Evolutionary conservation across 2,888 invertebrate species (phyloP), one percentile per base, ranked within the genome.

Genomic region (Pemphredon lugubris): DNA sequence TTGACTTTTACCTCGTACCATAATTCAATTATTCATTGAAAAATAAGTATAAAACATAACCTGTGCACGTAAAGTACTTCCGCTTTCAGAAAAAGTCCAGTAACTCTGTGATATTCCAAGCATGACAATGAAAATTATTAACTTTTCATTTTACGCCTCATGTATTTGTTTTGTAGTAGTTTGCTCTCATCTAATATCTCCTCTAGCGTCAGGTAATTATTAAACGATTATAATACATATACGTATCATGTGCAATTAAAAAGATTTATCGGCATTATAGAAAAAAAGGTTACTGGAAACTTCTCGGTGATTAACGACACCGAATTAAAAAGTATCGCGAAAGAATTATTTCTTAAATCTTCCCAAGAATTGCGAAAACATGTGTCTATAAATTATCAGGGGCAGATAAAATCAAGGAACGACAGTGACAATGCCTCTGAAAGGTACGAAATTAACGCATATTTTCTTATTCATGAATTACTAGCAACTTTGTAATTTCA

Each of bases 351-450:
- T 48, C 42, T 23, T 14, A 57, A 32, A 11, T 32, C 40, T 34
- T 32, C 66, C 4, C 11, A 48, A 30, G 55, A 47, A 21, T 54
- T 73, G 13, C 54, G 48, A 1, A 58, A 14, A 14, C 6, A 71
- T 54, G 21, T 73, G 2, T 30, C 23, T 20, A 55, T 77, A 53
- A 77, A 74, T 70, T 79, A 77, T 63, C 83, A 84, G 70, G 75
- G 69, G 7, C 55, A 68, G 13, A 61, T 59, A 45, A 47, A 44
- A 39, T 50, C 40, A 11, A 74, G 65, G 2, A 75, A 72, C 58
- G 39, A 65, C 18, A 76, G 66, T 11, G 84, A 84, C 45, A 75
- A 75, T 68, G 79, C 83, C 14, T 65, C 79, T 9, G 51, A 75
- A 68, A 80, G 81, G 84, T 84, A 78, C 66, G 58, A n/a, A n/a